Percentiles rank a stretch among this genome's conserved stretches.
These are phyloP conservation scores for Apostichopus californicus DNA, from an alignment of 35 echinoderm and acorn worm genomes.

Conservation along the genomic window DNA sequence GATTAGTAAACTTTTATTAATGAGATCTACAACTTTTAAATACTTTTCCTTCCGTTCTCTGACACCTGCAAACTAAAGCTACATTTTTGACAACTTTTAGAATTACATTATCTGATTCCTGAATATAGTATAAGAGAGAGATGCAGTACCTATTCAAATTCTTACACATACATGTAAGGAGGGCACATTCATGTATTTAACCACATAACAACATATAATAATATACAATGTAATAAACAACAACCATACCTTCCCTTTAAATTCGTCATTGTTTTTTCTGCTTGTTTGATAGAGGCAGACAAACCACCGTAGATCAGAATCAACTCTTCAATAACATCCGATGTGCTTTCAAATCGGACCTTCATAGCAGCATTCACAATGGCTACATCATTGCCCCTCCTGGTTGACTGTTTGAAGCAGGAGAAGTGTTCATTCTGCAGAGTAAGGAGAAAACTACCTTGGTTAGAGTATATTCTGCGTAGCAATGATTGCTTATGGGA, in stretches of 20 bases:
- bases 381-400: slow-evolving; percentile 14
- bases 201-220: no score
- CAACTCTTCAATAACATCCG: slow-evolving; percentile 26
- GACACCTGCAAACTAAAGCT: no score
- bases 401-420: slow-evolving; percentile 42
- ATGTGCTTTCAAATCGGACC: not conserved
- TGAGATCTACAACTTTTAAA: no score
- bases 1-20: no score
- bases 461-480: no score
- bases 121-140: no score
- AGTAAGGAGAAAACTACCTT: not conserved
- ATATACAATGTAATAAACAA: no score
- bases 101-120: no score
- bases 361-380: slow-evolving; percentile 45
- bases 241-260: slow-evolving; percentile 22
- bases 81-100: no score
- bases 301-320: slow-evolving; percentile 10
- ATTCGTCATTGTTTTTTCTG: not conserved
- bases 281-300: not conserved
- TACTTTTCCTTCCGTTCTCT: no score
- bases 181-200: not conserved
- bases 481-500: no score
- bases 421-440: slow-evolving; percentile 16
- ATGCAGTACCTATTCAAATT: no score
- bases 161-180: not conserved